Evolutionary conservation across 2,797 vertebrate species (phyloP).

Genomic region (Galago senegalensis): DNA sequence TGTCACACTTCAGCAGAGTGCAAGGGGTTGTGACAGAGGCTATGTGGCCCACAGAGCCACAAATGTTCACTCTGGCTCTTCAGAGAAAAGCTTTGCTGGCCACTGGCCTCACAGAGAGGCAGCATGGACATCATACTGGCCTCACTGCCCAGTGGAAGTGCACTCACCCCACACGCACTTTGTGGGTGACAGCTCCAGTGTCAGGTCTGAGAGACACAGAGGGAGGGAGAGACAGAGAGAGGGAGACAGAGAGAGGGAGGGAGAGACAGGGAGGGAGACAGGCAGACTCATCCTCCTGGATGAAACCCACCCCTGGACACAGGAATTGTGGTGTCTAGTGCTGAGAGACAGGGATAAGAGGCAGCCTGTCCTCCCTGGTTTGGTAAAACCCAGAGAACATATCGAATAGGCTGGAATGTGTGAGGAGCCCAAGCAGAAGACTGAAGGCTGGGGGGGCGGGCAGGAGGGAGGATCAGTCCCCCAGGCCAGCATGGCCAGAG

Average conservation of each 20-base stretch:
- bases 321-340: no score
- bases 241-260: not conserved
- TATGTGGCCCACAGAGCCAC: not conserved
- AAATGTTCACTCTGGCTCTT: not conserved
- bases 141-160: not conserved
- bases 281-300: not conserved
- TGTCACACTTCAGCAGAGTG: not conserved
- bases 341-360: not conserved
- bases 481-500: no score
- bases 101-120: not conserved
- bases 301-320: not conserved
- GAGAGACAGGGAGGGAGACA: no score
- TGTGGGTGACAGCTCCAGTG: not conserved
- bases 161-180: not conserved
- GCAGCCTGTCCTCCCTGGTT: not conserved
- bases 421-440: not conserved
- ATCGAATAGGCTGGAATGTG: not conserved
- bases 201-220: rapidly evolving
- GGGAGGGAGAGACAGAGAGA: not conserved
- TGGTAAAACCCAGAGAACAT: not conserved
- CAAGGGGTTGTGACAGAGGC: no score
- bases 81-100: not conserved
- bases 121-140: not conserved
- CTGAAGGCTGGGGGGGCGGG: no score
- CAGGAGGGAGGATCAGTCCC: not conserved